phyloP scores from a whole-genome alignment of 2,888 invertebrate species.

The Tachystola acroxantha region DNA sequence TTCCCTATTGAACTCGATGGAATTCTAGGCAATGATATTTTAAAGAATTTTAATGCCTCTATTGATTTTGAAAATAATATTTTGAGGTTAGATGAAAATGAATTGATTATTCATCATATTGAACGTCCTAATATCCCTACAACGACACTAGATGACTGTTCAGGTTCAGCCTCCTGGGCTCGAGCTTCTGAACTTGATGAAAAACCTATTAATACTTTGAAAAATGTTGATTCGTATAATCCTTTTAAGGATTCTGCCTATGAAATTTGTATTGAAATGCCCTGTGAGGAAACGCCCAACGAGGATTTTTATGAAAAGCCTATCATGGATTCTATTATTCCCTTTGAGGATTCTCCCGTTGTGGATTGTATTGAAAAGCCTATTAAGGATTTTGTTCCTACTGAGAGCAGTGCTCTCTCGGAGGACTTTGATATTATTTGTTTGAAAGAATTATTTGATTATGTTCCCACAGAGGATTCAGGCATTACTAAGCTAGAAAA shows the following conservation, averaged over 20 bases:
- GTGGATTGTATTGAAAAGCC: too few relatives aligned
- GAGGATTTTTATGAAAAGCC: not conserved
- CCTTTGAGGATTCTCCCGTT: not conserved
- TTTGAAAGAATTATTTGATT: not conserved
- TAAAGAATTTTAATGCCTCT: not conserved
- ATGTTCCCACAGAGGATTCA: not conserved
- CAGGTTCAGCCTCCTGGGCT: too few relatives aligned
- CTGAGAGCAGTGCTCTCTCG: too few relatives aligned
- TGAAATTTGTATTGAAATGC: not conserved
- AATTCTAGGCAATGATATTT: not conserved
- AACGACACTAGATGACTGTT: too few relatives aligned
- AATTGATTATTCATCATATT: too few relatives aligned
- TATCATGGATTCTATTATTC: not conserved
- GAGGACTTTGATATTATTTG: too few relatives aligned
- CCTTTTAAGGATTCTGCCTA: not conserved
- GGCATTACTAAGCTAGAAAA: not conserved
- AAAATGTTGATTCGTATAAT: too few relatives aligned
- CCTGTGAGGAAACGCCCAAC: too few relatives aligned
- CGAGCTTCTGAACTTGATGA: too few relatives aligned
- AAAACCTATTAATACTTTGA: too few relatives aligned
- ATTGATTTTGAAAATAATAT: not conserved
- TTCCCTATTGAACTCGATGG: slow-evolving; percentile 1
- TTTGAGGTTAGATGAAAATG: not conserved
- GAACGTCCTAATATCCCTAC: too few relatives aligned
- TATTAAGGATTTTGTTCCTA: too few relatives aligned